Conservation (phyloP, 2,113 vertebrate species). For the Nesoenas mayeri region DNA sequence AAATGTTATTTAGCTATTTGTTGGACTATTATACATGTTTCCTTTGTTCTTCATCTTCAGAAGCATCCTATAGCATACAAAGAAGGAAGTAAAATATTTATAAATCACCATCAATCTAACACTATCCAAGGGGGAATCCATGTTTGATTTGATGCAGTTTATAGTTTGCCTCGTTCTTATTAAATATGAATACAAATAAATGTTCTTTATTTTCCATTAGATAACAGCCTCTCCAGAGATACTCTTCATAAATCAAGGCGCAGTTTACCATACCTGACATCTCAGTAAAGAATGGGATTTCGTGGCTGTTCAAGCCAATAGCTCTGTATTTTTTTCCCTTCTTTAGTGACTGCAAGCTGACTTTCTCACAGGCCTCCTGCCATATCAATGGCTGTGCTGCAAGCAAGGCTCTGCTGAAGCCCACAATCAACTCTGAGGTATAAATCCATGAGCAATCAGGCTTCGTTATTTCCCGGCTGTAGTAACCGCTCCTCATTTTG, state of each 20-base stretch:
- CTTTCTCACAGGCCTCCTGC: not conserved
- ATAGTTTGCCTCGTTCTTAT: not conserved
- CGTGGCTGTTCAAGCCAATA: fast-evolving
- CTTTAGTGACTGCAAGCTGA: not conserved
- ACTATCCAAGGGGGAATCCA: not conserved
- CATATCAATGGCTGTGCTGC: not conserved
- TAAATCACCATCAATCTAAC: not conserved
- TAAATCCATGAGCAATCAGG: not conserved
- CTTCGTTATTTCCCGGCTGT: fast-evolving
- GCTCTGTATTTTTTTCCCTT: not conserved
- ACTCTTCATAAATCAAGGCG: not conserved
- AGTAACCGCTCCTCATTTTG: not conserved
- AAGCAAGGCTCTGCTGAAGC: not conserved
- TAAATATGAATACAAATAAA: not conserved
- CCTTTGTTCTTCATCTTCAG: not conserved
- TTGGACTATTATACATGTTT: not conserved
- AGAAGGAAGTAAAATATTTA: not conserved
- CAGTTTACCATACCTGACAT: not conserved
- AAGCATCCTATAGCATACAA: not conserved
- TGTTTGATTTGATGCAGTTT: not conserved
- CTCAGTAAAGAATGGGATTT: not conserved
- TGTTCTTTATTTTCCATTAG: not conserved
- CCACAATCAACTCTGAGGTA: not conserved
- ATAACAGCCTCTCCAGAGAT: not conserved
- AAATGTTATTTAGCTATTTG: not conserved